Evolutionary conservation across 2,113 vertebrate genomes (phyloP).

Genomic region (Cepphus grylle): DNA sequence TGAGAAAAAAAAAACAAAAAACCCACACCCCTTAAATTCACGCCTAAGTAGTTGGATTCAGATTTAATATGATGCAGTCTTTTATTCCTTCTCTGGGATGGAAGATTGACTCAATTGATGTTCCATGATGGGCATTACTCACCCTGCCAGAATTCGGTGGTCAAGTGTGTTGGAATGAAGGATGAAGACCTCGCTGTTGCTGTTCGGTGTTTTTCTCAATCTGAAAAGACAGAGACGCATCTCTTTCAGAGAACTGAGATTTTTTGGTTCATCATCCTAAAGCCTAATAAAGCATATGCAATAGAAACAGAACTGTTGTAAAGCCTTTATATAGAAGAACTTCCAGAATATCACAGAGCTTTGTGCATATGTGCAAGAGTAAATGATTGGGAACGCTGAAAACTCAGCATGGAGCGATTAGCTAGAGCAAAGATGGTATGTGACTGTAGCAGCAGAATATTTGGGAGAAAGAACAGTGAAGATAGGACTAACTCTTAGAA

Average conservation of each 20-base stretch:
- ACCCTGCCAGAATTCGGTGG: background rate
- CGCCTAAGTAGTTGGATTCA: background rate
- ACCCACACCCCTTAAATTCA: background rate
- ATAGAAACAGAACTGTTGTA: background rate
- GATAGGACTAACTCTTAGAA: background rate
- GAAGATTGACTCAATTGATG: background rate
- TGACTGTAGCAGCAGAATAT: background rate
- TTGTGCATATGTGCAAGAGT: accelerated
- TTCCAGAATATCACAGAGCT: background rate
- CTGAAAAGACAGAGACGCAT: background rate
- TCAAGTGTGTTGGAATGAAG: background rate
- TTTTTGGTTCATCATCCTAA: background rate
- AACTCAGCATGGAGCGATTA: background rate
- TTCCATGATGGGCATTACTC: background rate
- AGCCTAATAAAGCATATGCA: background rate
- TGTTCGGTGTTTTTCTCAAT: background rate
- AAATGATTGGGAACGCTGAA: background rate
- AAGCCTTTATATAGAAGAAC: background rate
- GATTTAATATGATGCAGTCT: background rate
- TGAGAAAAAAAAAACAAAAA: background rate
- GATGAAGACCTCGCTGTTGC: background rate
- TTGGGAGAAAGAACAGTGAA: background rate
- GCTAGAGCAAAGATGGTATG: background rate
- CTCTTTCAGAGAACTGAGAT: background rate
- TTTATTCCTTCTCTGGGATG: background rate